Percentiles rank a stretch among this genome's conserved stretches.
phyloP scores from a whole-genome alignment of 2,888 invertebrate species.

The Parnassius smintheus region DNA sequence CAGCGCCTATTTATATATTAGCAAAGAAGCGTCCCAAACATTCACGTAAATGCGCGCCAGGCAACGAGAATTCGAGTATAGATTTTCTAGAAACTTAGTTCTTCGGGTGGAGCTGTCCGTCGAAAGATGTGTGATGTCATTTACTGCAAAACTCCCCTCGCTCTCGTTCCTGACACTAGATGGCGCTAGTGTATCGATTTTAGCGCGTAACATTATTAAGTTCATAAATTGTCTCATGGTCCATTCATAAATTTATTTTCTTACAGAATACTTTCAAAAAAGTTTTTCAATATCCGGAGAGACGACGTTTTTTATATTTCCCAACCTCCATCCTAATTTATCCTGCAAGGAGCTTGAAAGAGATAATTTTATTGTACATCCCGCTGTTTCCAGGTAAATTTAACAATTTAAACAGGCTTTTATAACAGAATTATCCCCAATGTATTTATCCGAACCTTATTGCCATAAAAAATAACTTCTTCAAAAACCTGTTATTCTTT shows the following conservation, averaged over 20 bases:
- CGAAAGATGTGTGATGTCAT: no score
- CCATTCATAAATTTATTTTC: conserved; percentile 46
- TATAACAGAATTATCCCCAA: conserved; percentile 62
- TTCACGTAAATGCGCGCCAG: no score
- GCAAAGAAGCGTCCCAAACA: no score
- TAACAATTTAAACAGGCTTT: conserved; percentile 69
- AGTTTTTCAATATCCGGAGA: conserved; percentile 79
- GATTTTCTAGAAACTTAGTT: no score
- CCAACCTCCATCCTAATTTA: conserved; percentile 66
- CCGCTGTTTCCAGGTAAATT: conserved; percentile 70
- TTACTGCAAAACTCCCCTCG: no score
- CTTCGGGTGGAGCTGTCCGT: no score
- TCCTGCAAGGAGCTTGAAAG: conserved; percentile 65
- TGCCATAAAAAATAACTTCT: conserved; percentile 17
- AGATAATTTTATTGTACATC: conserved; percentile 71
- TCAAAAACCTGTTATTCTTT: no score
- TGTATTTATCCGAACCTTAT: conserved; percentile 46
- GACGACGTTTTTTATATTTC: conserved; percentile 69
- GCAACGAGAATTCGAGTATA: no score
- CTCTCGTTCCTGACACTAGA: no score
- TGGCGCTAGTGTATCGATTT: no score
- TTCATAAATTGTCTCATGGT: conserved; percentile 49
- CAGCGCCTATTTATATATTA: no score
- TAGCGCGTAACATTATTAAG: no score
- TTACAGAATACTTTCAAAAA: conserved; percentile 59